Evolutionary conservation across 2,797 vertebrate genomes (phyloP).

Genomic region (Esox masquinongy): DNA sequence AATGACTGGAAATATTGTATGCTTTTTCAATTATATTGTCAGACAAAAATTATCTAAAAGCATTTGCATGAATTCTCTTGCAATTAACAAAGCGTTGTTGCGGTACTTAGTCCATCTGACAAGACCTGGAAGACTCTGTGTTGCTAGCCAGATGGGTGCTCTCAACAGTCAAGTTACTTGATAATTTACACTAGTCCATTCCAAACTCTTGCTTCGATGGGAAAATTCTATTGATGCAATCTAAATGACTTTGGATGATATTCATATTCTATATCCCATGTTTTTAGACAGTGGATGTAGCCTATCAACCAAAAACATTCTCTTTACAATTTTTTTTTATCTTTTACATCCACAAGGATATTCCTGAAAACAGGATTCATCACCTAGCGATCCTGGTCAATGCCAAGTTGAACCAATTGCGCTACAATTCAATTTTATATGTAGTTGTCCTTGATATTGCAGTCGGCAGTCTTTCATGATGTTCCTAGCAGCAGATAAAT

Average conservation of each 20-base stretch:
- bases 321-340: neutral
- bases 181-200: neutral
- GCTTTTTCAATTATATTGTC: neutral
- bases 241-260: neutral
- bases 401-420: too few relatives aligned
- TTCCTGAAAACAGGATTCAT: too few relatives aligned
- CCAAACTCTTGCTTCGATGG: neutral
- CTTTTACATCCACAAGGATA: neutral
- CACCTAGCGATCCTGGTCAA: too few relatives aligned
- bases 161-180: neutral
- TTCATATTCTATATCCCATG: neutral
- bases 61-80: constrained; percentile 5
- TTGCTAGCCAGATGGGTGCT: neutral
- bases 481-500: too few relatives aligned
- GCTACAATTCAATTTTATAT: too few relatives aligned
- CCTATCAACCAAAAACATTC: neutral
- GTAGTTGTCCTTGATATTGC: too few relatives aligned
- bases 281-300: neutral
- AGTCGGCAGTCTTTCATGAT: too few relatives aligned
- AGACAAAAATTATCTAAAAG: neutral
- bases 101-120: constrained; percentile 15
- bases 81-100: neutral
- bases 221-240: neutral
- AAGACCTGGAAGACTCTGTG: constrained; percentile 42
- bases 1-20: constrained; percentile 3